Conservation (phyloP, 2,888 invertebrate species). For the Isoperla grammatica region DNA sequence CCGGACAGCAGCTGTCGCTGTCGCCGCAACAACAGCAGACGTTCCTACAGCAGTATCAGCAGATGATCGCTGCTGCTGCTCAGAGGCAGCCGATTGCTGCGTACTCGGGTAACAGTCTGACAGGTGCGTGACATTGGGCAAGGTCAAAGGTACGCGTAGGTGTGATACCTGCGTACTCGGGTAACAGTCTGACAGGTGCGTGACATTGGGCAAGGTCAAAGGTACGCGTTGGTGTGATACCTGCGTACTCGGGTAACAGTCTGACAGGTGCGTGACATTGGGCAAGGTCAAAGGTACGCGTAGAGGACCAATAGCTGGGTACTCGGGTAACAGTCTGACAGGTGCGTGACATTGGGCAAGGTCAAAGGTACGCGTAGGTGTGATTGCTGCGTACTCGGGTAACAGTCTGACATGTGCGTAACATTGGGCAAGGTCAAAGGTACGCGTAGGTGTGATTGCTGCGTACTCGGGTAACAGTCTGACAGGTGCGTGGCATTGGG, state of each 20-base stretch:
- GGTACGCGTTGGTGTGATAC: background rate
- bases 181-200: background rate
- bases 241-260: background rate
- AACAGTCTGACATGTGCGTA: background rate
- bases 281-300: too few species aligned
- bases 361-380: constrained; percentile 1
- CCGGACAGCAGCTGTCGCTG: constrained; percentile 9
- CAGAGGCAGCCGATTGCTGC: background rate
- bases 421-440: too few species aligned
- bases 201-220: too few species aligned
- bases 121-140: background rate
- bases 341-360: too few species aligned
- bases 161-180: background rate
- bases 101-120: background rate
- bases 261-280: background rate
- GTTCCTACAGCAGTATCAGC: constrained; percentile 15
- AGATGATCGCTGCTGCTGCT: background rate
- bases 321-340: background rate
- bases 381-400: background rate
- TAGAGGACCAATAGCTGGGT: background rate
- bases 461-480: background rate
- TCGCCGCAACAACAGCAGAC: constrained; percentile 21
- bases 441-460: background rate
- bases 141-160: too few species aligned
- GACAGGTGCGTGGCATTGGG: background rate